Conservation (phyloP, 2,888 invertebrate genomes). For the Drosophila gaucha region DNA sequence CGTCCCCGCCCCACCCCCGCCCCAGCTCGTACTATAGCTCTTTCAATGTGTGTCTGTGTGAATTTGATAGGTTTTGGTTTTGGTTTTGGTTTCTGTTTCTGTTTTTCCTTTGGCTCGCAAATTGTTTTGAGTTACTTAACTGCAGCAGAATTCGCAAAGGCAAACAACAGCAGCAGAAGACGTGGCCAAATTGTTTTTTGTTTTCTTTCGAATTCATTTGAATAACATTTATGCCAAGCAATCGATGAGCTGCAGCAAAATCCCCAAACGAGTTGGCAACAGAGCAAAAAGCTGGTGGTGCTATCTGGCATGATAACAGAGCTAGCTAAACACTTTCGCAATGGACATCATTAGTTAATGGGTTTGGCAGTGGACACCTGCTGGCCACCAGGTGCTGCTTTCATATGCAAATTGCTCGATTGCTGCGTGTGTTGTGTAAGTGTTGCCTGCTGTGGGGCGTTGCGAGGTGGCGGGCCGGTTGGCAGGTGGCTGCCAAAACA, state of each 20-base stretch:
- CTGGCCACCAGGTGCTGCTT: slow-evolving; percentile 32
- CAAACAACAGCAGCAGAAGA: neutral
- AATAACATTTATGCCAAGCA: neutral
- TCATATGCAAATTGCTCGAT: slow-evolving; percentile 68
- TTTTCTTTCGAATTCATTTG: slow-evolving; percentile 28
- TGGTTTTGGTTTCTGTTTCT: slow-evolving; percentile 6
- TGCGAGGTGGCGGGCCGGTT: neutral
- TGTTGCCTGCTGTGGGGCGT: slow-evolving; percentile 14
- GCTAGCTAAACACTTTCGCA: neutral
- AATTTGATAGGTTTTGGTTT: slow-evolving; percentile 69
- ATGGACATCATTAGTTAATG: slow-evolving; percentile 45
- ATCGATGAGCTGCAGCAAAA: slow-evolving; percentile 2
- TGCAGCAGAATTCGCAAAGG: too few species aligned
- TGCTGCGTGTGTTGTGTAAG: slow-evolving; percentile 53
- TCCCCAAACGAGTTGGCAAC: too few species aligned
- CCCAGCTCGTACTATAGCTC: neutral
- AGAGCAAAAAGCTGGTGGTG: neutral
- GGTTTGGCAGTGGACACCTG: slow-evolving; percentile 9
- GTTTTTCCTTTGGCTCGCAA: slow-evolving; percentile 29
- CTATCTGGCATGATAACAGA: neutral
- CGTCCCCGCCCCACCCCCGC: neutral
- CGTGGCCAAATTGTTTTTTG: too few species aligned
- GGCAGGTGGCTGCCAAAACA: slow-evolving; percentile 37
- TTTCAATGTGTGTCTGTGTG: slow-evolving; percentile 11
- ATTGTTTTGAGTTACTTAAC: slow-evolving; percentile 63